Conservation (phyloP, 2,797 vertebrate genomes). For the Myripristis murdjan region DNA sequence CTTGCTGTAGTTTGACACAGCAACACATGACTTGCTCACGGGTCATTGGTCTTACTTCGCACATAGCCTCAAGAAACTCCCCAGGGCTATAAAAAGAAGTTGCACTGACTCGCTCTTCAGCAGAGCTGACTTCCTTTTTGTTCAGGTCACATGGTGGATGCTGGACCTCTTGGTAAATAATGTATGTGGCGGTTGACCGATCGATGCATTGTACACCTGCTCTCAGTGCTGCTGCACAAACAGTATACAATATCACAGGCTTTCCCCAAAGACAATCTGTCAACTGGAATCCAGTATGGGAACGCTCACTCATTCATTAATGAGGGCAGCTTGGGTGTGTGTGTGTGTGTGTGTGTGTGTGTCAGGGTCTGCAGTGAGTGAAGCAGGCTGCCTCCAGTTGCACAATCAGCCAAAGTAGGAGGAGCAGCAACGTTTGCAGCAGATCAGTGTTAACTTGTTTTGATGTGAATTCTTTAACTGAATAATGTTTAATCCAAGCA, state of each 20-base stretch:
- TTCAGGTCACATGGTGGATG: conserved; percentile 57
- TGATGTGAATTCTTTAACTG: too few species aligned
- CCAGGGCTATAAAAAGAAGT: conserved; percentile 73
- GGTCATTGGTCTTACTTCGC: conserved; percentile 53
- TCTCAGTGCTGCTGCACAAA: conserved; percentile 36
- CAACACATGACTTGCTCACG: conserved; percentile 8
- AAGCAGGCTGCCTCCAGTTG: background rate
- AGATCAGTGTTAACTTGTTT: background rate
- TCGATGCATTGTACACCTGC: conserved; percentile 71
- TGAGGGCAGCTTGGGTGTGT: conserved; percentile 59
- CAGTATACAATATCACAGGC: conserved; percentile 63
- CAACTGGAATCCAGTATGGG: conserved; percentile 72
- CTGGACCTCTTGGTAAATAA: conserved; percentile 75
- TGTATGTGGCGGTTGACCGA: conserved; percentile 60
- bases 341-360: conserved; percentile 39
- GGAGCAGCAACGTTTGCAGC: background rate
- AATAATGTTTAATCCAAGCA: too few species aligned
- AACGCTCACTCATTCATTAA: conserved; percentile 64
- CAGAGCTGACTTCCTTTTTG: conserved; percentile 68
- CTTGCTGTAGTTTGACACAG: background rate
- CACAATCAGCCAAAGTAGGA: background rate
- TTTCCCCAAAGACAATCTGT: conserved; percentile 63
- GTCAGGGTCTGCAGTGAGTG: conserved; percentile 23
- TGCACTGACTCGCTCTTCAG: conserved; percentile 42
- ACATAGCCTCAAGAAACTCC: conserved; percentile 55